phyloP scores from a whole-genome alignment of 1,140 invertebrate genomes.

The Solen grandis region DNA sequence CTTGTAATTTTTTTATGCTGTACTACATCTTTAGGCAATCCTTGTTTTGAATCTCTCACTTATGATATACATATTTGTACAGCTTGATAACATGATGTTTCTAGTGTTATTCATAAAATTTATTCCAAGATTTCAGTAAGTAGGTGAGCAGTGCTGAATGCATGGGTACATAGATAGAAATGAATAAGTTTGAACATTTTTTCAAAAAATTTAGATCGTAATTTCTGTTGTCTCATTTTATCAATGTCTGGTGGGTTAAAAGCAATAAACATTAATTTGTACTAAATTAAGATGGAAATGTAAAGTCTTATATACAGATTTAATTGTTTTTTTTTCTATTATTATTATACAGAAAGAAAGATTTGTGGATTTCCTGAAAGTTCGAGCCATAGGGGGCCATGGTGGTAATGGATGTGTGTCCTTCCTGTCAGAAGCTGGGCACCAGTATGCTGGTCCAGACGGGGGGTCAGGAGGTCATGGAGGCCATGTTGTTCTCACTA shows the following conservation, averaged over 20 bases:
- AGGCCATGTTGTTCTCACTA: conserved; percentile 95
- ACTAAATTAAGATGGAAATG: no score
- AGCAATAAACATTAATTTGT: background rate
- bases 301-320: no score
- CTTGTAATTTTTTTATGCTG: no score
- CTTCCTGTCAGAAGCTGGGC: conserved; percentile 89
- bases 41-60: no score
- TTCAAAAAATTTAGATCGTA: background rate
- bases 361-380: conserved; percentile 75
- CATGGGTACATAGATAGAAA: background rate
- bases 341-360: conserved; percentile 60
- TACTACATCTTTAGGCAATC: no score
- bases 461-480: conserved; percentile 98
- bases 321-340: conserved; percentile 22
- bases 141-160: no score
- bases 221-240: background rate
- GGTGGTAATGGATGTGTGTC: conserved; percentile 96
- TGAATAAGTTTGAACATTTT: background rate
- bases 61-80: no score
- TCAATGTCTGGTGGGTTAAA: no score
- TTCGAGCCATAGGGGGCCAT: conserved; percentile 87
- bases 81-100: no score
- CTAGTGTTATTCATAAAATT: background rate
- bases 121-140: background rate
- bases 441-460: conserved; percentile 95